Percentiles rank a stretch among this genome's conserved stretches.
phyloP scores from a whole-genome alignment of 23 tunicate genomes.

The Ascidia mentula region DNA sequence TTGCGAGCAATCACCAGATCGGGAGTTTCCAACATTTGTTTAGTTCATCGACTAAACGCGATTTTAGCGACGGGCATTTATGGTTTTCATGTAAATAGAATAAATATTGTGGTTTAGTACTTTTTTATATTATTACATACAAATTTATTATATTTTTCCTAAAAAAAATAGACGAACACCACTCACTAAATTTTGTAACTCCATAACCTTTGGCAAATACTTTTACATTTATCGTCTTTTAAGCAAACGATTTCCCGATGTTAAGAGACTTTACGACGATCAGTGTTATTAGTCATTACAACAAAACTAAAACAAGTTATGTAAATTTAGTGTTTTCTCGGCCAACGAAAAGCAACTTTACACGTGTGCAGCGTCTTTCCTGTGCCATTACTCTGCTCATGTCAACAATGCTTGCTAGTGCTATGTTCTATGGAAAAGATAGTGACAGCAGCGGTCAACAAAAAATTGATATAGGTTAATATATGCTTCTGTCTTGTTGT shows the following conservation, averaged over 20 bases:
- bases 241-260: too few relatives aligned
- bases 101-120: too few relatives aligned
- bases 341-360: conserved; percentile 83
- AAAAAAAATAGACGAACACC: too few relatives aligned
- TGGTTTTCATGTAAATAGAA: conserved; percentile 94
- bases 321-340: conserved; percentile 66
- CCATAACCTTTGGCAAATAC: too few relatives aligned
- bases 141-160: too few relatives aligned
- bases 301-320: too few relatives aligned
- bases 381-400: conserved; percentile 64
- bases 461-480: conserved; percentile 59
- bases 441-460: conserved; percentile 43
- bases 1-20: conserved; percentile 51
- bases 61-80: conserved; percentile 86
- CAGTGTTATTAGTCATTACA: too few relatives aligned
- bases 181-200: too few relatives aligned
- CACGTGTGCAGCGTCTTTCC: conserved; percentile 69
- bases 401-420: conserved; percentile 86
- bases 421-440: conserved; percentile 78
- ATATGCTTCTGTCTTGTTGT: background rate
- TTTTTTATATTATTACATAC: too few relatives aligned
- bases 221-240: too few relatives aligned
- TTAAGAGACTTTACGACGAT: too few relatives aligned
- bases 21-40: conserved; percentile 54
- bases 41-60: conserved; percentile 55